These are phyloP conservation scores for Crenuchus spilurus DNA, from an alignment of 2,797 vertebrate genomes.

Conservation along the genomic window DNA sequence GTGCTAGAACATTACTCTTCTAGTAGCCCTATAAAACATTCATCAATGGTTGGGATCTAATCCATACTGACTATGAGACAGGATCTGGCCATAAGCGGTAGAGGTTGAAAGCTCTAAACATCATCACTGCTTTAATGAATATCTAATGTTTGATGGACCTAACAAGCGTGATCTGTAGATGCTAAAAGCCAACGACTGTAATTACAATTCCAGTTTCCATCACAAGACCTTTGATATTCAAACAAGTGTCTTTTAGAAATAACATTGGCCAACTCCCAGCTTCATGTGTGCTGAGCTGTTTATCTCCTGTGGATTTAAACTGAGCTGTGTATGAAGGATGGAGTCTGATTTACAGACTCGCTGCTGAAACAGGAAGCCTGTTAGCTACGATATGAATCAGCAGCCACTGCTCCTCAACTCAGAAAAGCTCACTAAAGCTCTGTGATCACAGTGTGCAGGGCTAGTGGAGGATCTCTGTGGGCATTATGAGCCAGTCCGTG, in stretches of 20 bases:
- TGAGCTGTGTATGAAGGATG: not conserved
- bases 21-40: no score
- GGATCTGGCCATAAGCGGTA: not conserved
- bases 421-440: not conserved
- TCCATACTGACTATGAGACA: no score
- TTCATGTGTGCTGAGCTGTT: not conserved
- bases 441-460: not conserved
- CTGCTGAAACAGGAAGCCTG: slow-evolving; percentile 12
- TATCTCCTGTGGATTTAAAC: not conserved
- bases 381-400: slow-evolving; percentile 28
- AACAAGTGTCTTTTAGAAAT: not conserved
- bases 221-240: not conserved
- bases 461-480: not conserved
- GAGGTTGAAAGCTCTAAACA: not conserved
- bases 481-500: not conserved
- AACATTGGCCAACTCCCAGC: not conserved
- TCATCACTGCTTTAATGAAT: not conserved
- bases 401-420: not conserved
- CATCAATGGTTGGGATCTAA: no score
- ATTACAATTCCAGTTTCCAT: not conserved
- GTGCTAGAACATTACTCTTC: no score
- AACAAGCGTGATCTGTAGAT: not conserved
- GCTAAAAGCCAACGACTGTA: not conserved
- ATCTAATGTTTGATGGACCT: not conserved
- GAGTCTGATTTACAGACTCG: not conserved